Percentiles rank a stretch among this genome's conserved stretches.
Conservation (phyloP, 2,113 vertebrate species). For the Globicephala melas region DNA sequence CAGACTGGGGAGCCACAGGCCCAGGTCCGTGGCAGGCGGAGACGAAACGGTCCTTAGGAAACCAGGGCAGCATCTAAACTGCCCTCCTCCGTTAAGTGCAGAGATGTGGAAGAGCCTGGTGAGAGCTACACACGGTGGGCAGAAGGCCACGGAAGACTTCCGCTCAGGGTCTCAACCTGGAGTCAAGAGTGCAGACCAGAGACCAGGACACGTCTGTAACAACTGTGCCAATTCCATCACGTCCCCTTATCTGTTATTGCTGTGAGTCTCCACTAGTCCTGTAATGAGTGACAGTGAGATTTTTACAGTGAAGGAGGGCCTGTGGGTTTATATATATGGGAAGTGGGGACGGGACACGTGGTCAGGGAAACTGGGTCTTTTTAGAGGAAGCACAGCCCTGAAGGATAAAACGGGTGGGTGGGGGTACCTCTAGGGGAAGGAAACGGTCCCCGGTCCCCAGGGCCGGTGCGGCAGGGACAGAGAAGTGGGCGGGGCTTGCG, state of each 20-base stretch:
- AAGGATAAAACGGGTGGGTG: background rate
- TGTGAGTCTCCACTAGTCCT: background rate
- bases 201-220: rapidly evolving
- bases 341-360: background rate
- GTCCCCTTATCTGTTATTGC: background rate
- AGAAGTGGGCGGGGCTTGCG: background rate
- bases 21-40: background rate
- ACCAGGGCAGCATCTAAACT: background rate
- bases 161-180: background rate
- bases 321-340: rapidly evolving
- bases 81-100: background rate
- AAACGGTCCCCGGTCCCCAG: background rate
- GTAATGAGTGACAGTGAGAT: rapidly evolving
- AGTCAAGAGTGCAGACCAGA: background rate
- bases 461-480: rapidly evolving
- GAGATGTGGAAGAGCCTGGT: background rate
- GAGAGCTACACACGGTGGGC: rapidly evolving
- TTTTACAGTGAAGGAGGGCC: background rate
- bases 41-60: background rate
- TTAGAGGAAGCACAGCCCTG: background rate
- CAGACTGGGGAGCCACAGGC: background rate
- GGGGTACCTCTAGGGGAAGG: background rate
- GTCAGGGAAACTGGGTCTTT: background rate
- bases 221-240: rapidly evolving
- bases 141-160: background rate